Percentiles rank a stretch among this genome's conserved stretches.
phyloP scores from a whole-genome alignment of 1,140 invertebrate species.

The Trypoxylus dichotomus region DNA sequence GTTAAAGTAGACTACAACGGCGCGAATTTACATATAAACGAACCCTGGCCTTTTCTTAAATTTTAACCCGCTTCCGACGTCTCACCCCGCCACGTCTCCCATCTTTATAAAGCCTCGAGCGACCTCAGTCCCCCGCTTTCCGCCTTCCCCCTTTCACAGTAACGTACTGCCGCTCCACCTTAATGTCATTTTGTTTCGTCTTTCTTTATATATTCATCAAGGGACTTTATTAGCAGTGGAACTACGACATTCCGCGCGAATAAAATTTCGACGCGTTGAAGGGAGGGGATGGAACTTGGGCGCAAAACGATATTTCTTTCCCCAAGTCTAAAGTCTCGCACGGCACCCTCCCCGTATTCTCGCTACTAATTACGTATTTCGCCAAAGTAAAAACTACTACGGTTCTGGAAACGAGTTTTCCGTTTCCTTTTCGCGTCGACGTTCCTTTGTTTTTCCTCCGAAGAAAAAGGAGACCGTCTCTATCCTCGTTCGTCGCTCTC shows the following conservation, averaged over 20 bases:
- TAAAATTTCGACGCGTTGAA: conserved; percentile 20
- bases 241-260: not conserved
- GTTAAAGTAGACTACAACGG: not conserved
- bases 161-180: not conserved
- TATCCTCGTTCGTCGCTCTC: not conserved
- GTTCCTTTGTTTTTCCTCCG: conserved; percentile 21
- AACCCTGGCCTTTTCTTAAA: conserved; percentile 30
- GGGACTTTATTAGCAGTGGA: conserved; percentile 45
- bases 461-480: no score
- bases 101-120: not conserved
- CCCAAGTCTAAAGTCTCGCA: no score
- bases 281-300: not conserved
- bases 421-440: not conserved
- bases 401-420: no score
- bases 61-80: conserved; percentile 34
- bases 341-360: no score
- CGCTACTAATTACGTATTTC: no score
- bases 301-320: not conserved
- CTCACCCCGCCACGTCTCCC: not conserved
- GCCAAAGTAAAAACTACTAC: no score
- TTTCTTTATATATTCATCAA: conserved; percentile 50
- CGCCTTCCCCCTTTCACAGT: no score
- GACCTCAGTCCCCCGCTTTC: conserved; percentile 16
- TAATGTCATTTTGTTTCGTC: conserved; percentile 50
- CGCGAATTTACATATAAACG: conserved; percentile 29